Evolutionary conservation across 2,888 invertebrate genomes (phyloP).

Genomic region (Meteorus cinctellus): DNA sequence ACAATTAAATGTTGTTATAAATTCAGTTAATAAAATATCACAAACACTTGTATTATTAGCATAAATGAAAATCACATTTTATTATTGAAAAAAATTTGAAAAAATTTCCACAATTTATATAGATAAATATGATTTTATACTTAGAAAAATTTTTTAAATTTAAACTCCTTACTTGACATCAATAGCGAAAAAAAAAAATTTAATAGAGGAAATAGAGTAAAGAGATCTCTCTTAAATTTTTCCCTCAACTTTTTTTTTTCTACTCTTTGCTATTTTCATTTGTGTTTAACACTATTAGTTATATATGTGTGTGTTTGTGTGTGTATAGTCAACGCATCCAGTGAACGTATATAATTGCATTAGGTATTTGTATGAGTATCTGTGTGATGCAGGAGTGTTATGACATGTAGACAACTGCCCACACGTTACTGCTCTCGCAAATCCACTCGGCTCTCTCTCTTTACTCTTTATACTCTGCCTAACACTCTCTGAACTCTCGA

Average conservation of each 20-base stretch:
- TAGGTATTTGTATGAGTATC: slow-evolving; percentile 3
- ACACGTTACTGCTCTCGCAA: slow-evolving; percentile 48
- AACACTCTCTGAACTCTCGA: slow-evolving; percentile 27
- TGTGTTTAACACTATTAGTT: background rate
- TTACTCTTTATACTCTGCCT: slow-evolving; percentile 7
- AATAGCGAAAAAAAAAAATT: slow-evolving; percentile 3
- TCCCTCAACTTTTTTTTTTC: background rate
- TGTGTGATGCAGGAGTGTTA: slow-evolving; percentile 35
- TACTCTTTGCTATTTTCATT: slow-evolving; percentile 2
- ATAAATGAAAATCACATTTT: background rate
- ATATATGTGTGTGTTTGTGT: background rate
- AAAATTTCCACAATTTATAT: background rate
- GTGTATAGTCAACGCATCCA: too few species aligned
- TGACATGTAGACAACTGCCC: slow-evolving; percentile 45
- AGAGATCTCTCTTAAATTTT: background rate
- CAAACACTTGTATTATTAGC: background rate
- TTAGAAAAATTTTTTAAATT: too few species aligned
- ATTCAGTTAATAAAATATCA: slow-evolving; percentile 7
- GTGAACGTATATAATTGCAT: slow-evolving; percentile 1
- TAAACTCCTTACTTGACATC: background rate
- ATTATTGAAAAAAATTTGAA: too few species aligned
- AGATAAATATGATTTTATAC: too few species aligned
- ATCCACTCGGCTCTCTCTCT: slow-evolving; percentile 45
- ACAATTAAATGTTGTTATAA: slow-evolving; percentile 26
- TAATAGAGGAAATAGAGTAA: slow-evolving; percentile 4